Evolutionary conservation across 2,797 vertebrate species (phyloP).

Genomic region (Leptoclinus maculatus): DNA sequence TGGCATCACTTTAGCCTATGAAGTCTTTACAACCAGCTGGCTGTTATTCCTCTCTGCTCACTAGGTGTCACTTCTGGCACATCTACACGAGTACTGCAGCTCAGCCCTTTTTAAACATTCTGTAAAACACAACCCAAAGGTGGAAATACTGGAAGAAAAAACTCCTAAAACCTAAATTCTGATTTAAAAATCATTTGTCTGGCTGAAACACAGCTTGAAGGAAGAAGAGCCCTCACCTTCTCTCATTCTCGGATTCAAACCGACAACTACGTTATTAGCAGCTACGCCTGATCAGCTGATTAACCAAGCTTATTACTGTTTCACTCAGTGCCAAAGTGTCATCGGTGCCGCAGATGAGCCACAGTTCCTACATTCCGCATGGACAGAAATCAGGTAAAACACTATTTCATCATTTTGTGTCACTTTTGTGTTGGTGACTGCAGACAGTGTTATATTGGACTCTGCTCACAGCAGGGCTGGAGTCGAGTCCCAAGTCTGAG

Average conservation of each 20-base stretch:
- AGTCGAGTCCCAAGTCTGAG: background rate
- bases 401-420: background rate
- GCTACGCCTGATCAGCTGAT: background rate
- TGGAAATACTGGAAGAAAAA: background rate
- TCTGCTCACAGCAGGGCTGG: background rate
- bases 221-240: background rate
- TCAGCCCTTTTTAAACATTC: background rate
- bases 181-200: background rate
- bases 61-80: constrained; percentile 70
- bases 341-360: constrained; percentile 55
- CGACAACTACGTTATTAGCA: background rate
- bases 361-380: constrained; percentile 26
- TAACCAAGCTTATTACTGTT: background rate
- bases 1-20: background rate
- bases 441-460: background rate
- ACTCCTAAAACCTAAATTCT: background rate
- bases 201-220: background rate
- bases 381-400: constrained; percentile 66
- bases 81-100: background rate
- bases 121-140: background rate
- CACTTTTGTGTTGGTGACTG: background rate
- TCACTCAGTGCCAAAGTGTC: constrained; percentile 63
- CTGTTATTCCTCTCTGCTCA: constrained; percentile 33
- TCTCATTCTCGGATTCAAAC: background rate
- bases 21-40: constrained; percentile 10